Conservation (phyloP, 2,888 invertebrate genomes). For the Cryptophagus acutangulus region DNA sequence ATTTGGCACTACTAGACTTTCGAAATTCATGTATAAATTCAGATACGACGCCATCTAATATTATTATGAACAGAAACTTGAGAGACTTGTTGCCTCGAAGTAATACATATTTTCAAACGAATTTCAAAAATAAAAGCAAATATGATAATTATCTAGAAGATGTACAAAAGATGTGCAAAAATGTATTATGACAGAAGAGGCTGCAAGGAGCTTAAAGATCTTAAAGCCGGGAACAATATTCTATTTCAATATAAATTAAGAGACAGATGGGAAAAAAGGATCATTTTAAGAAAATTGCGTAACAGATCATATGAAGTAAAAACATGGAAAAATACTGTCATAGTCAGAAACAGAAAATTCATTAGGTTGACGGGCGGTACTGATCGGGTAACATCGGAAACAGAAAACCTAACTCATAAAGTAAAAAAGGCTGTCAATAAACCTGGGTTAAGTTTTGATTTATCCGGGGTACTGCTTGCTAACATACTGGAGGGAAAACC, state of each 20-base stretch:
- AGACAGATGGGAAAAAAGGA: neutral
- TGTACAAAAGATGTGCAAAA: constrained; percentile 1
- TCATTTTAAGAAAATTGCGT: too few relatives aligned
- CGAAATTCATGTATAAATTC: constrained; percentile 19
- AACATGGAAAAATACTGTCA: too few relatives aligned
- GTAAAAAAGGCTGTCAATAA: too few relatives aligned
- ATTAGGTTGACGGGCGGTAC: too few relatives aligned
- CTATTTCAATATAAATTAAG: neutral
- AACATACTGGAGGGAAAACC: too few relatives aligned
- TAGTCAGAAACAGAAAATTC: too few relatives aligned
- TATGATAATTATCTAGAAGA: constrained; percentile 2
- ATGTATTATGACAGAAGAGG: neutral
- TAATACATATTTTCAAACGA: constrained; percentile 8
- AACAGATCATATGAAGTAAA: too few relatives aligned
- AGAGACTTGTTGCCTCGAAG: constrained; percentile 12
- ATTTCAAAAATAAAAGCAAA: constrained; percentile 9
- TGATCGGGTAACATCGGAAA: too few relatives aligned
- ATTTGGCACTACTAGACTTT: constrained; percentile 20
- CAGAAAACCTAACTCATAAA: too few relatives aligned
- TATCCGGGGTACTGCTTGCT: too few relatives aligned
- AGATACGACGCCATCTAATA: constrained; percentile 22
- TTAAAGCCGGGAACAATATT: neutral
- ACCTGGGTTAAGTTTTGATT: too few relatives aligned
- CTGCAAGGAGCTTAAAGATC: neutral
- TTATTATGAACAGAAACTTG: constrained; percentile 26